A percentile compares a stretch with the other conserved stretches of the same genome.
phyloP scores from a whole-genome alignment of 2,888 invertebrate species.

The Lacanobia wlatinum region DNA sequence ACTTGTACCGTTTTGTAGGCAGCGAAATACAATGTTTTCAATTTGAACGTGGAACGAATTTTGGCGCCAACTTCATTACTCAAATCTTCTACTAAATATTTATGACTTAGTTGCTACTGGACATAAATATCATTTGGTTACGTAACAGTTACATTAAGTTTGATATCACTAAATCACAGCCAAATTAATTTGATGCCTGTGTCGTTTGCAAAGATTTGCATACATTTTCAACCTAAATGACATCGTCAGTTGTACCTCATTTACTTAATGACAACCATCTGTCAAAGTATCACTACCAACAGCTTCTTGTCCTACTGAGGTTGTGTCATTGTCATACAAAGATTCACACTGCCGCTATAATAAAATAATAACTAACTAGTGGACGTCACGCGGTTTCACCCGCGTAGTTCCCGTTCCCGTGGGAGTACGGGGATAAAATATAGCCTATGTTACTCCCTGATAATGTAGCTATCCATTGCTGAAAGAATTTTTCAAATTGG shows the following conservation, averaged over 20 bases:
- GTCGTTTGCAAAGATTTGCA: slow-evolving; percentile 47
- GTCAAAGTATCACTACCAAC: not conserved
- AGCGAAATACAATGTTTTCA: not conserved
- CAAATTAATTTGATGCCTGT: slow-evolving; percentile 5
- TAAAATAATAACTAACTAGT: too few species aligned
- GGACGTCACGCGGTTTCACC: too few species aligned
- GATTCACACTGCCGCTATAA: not conserved
- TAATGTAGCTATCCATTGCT: too few species aligned
- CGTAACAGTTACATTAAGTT: slow-evolving; percentile 21
- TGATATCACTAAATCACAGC: slow-evolving; percentile 25
- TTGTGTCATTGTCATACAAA: not conserved
- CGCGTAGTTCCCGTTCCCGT: too few species aligned
- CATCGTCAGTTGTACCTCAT: slow-evolving; percentile 27
- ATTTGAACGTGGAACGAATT: not conserved
- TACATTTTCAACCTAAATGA: slow-evolving; percentile 32
- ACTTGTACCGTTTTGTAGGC: not conserved
- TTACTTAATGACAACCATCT: slow-evolving; percentile 35
- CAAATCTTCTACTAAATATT: not conserved
- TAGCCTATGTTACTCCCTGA: too few species aligned
- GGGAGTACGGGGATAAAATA: too few species aligned
- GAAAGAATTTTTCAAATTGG: too few species aligned
- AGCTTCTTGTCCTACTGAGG: not conserved
- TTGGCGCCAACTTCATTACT: not conserved
- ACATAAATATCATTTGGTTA: slow-evolving; percentile 17
- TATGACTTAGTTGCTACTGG: slow-evolving; percentile 21